These are phyloP conservation scores for Drosophila subquinaria DNA, from an alignment of 2,888 invertebrate genomes.

Conservation along the genomic window DNA sequence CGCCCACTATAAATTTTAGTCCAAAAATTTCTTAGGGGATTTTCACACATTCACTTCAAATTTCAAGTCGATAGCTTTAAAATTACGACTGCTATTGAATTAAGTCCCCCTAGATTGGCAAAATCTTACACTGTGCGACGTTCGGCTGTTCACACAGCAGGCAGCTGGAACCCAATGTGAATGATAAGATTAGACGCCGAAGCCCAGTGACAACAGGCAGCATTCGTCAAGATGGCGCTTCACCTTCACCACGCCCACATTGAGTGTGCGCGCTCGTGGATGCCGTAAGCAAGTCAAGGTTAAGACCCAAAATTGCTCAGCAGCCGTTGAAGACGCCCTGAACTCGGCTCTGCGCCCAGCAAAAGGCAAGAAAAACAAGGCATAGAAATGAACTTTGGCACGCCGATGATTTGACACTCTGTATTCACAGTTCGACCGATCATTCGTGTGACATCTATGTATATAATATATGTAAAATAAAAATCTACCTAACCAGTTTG, in stretches of 20 bases:
- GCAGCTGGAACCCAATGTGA: slow-evolving; percentile 56
- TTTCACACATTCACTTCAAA: too few species aligned
- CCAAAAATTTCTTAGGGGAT: too few species aligned
- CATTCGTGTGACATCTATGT: neutral
- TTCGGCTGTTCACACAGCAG: slow-evolving; percentile 38
- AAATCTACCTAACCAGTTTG: too few species aligned
- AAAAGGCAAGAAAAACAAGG: slow-evolving; percentile 24
- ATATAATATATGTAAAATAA: too few species aligned
- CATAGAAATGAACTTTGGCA: neutral
- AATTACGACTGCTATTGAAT: too few species aligned
- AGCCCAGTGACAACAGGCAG: slow-evolving; percentile 77
- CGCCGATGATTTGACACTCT: neutral
- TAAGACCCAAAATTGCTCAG: slow-evolving; percentile 76
- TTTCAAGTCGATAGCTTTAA: too few species aligned
- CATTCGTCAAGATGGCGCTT: slow-evolving; percentile 73
- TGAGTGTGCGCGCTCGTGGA: slow-evolving; percentile 67
- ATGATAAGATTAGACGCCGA: slow-evolving; percentile 76
- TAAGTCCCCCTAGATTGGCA: too few species aligned
- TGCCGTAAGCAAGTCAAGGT: slow-evolving; percentile 73
- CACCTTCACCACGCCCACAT: slow-evolving; percentile 64
- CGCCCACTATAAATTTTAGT: too few species aligned
- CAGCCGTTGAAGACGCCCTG: slow-evolving; percentile 47
- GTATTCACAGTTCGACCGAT: neutral
- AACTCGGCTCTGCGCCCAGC: slow-evolving; percentile 4
- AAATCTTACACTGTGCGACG: too few species aligned